phyloP scores from a whole-genome alignment of 2,113 vertebrate genomes.

The Entelurus aequoreus region DNA sequence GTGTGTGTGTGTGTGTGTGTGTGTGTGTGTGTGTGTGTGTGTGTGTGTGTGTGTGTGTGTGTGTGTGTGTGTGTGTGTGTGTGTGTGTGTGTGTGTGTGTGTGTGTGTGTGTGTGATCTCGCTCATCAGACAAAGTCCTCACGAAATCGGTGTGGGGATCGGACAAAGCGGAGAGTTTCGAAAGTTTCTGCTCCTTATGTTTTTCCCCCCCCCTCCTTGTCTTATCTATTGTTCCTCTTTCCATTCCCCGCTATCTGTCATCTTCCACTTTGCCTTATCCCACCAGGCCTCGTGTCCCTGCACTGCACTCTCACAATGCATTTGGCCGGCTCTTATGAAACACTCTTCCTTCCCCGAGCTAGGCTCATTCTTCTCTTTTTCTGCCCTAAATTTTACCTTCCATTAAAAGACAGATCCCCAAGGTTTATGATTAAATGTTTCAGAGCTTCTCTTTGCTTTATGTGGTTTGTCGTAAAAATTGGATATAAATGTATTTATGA shows the following conservation, averaged over 20 bases:
- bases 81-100: too few species aligned
- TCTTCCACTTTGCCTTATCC: slow-evolving; percentile 48
- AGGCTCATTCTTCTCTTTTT: slow-evolving; percentile 40
- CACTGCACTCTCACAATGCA: slow-evolving; percentile 51
- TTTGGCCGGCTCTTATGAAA: slow-evolving; percentile 47
- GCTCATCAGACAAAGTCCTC: neutral
- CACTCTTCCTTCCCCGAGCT: slow-evolving; percentile 41
- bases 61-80: too few species aligned
- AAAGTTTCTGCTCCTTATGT: neutral
- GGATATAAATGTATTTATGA: slow-evolving; percentile 11
- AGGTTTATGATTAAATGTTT: slow-evolving; percentile 43
- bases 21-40: too few species aligned
- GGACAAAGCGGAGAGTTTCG: neutral
- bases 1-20: too few species aligned
- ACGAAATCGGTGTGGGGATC: neutral
- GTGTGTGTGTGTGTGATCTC: neutral
- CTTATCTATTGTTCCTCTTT: slow-evolving; percentile 15
- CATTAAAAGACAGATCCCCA: slow-evolving; percentile 58
- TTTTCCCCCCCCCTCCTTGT: neutral
- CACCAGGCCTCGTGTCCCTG: slow-evolving; percentile 44
- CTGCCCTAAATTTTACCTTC: slow-evolving; percentile 56
- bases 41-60: neutral
- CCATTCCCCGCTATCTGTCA: slow-evolving; percentile 20
- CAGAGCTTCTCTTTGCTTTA: slow-evolving; percentile 37
- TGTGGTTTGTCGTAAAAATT: neutral